A percentile compares a stretch with the other conserved stretches of the same genome.
Conservation (phyloP, 2,888 invertebrate genomes). For the Rhopalosiphum nymphaeae region DNA sequence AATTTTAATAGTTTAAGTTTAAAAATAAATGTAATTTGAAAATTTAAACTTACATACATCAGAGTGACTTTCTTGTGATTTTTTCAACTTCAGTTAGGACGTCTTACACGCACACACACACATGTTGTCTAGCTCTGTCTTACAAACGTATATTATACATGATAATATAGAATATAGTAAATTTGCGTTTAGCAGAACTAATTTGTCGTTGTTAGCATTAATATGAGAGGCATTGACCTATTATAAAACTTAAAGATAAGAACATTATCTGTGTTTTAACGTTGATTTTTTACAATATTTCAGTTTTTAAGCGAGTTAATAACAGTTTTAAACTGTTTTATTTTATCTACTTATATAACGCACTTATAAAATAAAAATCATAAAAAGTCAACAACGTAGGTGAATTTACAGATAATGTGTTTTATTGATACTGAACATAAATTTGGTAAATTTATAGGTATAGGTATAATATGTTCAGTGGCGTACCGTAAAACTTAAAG, state of each 20-base stretch:
- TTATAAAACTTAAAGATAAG: not conserved
- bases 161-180: not conserved
- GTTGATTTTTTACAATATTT: not conserved
- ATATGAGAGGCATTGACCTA: not conserved
- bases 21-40: too few species aligned
- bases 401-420: too few species aligned
- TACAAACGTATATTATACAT: too few species aligned
- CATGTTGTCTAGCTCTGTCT: not conserved
- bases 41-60: not conserved
- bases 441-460: not conserved
- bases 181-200: not conserved
- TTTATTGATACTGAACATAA: not conserved
- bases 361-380: not conserved
- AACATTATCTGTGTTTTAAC: not conserved
- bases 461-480: not conserved
- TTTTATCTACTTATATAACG: not conserved
- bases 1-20: too few species aligned
- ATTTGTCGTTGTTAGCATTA: not conserved
- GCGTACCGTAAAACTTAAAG: too few species aligned
- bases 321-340: not conserved
- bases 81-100: not conserved
- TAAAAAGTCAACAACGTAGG: too few species aligned
- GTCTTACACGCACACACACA: too few species aligned
- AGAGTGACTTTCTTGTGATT: not conserved
- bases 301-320: not conserved